phyloP scores from a whole-genome alignment of 2,113 vertebrate genomes.

The Ramphastos sulfuratus region DNA sequence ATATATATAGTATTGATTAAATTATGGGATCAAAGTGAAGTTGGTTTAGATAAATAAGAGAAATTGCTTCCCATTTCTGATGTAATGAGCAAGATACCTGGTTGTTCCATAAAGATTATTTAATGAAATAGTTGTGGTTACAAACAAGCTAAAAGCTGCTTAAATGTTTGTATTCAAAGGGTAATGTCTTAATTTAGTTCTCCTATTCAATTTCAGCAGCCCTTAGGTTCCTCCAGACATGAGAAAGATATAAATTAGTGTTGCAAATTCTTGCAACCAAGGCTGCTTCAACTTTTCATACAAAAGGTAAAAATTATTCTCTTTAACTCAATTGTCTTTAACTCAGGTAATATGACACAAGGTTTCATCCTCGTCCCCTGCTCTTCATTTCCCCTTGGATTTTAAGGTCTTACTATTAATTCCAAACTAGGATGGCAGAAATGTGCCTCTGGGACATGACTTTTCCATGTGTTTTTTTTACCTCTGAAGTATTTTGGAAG shows the following conservation, averaged over 20 bases:
- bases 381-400: fast-evolving
- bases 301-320: neutral
- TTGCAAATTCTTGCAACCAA: constrained; percentile 24
- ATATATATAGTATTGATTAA: neutral
- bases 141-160: constrained; percentile 23
- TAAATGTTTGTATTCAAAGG: neutral
- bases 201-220: neutral
- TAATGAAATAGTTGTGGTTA: constrained; percentile 1
- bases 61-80: neutral
- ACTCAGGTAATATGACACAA: neutral
- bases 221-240: neutral
- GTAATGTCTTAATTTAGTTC: neutral
- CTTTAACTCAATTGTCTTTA: neutral
- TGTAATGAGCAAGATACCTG: neutral
- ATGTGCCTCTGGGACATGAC: neutral
- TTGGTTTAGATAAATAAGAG: neutral
- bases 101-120: neutral
- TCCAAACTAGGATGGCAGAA: neutral
- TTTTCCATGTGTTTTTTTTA: neutral
- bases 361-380: neutral
- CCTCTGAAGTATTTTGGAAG: neutral
- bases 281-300: constrained; percentile 16
- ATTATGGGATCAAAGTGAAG: neutral
- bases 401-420: neutral
- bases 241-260: constrained; percentile 21